These are phyloP conservation scores for Teleogryllus occipitalis DNA, from an alignment of 1,140 invertebrate genomes.

Conservation along the genomic window DNA sequence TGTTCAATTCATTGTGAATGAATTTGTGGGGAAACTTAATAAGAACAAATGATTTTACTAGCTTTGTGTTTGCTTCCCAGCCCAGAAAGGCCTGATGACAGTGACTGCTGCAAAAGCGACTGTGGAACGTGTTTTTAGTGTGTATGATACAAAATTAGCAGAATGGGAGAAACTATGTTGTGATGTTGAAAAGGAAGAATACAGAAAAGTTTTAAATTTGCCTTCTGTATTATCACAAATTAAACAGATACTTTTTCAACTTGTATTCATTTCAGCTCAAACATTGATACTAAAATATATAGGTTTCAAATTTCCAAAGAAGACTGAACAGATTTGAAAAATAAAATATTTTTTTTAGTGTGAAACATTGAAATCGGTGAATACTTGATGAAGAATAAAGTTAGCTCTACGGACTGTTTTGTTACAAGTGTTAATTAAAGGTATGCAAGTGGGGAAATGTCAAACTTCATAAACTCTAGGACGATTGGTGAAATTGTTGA, in stretches of 20 bases:
- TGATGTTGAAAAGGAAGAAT: constrained; percentile 21
- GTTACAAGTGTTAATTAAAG: constrained; percentile 48
- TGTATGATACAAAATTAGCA: constrained; percentile 51
- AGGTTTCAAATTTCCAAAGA: constrained; percentile 32
- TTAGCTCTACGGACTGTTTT: constrained; percentile 40
- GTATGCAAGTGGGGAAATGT: constrained; percentile 52
- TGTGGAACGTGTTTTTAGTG: constrained; percentile 63
- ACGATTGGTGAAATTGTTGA: constrained; percentile 41
- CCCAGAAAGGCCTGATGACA: constrained; percentile 28
- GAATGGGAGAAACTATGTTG: constrained; percentile 41
- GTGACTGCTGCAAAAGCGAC: constrained; percentile 63
- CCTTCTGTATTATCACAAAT: constrained; percentile 36
- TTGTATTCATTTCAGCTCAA: constrained; percentile 36
- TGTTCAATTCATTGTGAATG: no score
- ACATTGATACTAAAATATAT: constrained; percentile 34
- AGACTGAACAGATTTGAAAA: constrained; percentile 28
- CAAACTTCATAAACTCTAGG: constrained; percentile 45
- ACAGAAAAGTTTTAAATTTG: no score
- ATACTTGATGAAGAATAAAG: constrained; percentile 34
- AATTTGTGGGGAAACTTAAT: no score
- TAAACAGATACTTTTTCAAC: constrained; percentile 44
- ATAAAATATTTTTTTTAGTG: constrained; percentile 27
- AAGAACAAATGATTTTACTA: background rate
- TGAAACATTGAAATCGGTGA: constrained; percentile 44
- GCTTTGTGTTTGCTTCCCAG: background rate